These are phyloP conservation scores for Megalops atlanticus DNA, from an alignment of 2,113 vertebrate species.

Conservation along the genomic window DNA sequence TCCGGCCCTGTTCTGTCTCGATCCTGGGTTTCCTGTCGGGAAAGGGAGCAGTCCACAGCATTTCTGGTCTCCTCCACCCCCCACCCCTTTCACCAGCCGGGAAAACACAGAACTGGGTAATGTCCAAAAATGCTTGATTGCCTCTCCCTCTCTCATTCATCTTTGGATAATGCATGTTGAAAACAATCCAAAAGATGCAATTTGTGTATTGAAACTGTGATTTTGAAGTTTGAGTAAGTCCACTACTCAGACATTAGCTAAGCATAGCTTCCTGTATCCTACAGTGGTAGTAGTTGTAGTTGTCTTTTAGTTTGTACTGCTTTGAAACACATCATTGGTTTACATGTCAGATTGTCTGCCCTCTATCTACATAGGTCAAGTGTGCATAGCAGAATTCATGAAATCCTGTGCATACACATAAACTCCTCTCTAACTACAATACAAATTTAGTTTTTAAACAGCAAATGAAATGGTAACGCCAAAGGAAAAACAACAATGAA, in stretches of 20 bases:
- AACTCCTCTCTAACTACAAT: conserved; percentile 13
- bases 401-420: background rate
- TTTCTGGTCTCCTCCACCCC: conserved; percentile 28
- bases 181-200: background rate
- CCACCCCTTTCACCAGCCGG: background rate
- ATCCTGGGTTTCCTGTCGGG: conserved; percentile 42
- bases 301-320: background rate
- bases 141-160: background rate
- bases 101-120: conserved; percentile 7
- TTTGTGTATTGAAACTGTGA: background rate
- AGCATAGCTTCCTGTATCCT: background rate
- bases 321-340: background rate
- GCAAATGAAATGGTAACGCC: conserved; percentile 19
- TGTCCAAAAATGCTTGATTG: background rate
- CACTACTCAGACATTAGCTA: background rate
- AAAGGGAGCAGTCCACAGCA: conserved; percentile 40
- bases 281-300: background rate
- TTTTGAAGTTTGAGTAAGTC: background rate
- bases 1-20: conserved; percentile 37
- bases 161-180: background rate
- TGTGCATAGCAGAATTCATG: background rate
- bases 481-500: conserved; percentile 17
- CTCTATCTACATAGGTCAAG: background rate
- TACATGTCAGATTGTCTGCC: background rate
- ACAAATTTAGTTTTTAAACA: conserved; percentile 26